Percentiles rank a stretch among this genome's conserved stretches.
Conservation (phyloP, 2,113 vertebrate genomes). For the Oxygymnocypris stewartii region DNA sequence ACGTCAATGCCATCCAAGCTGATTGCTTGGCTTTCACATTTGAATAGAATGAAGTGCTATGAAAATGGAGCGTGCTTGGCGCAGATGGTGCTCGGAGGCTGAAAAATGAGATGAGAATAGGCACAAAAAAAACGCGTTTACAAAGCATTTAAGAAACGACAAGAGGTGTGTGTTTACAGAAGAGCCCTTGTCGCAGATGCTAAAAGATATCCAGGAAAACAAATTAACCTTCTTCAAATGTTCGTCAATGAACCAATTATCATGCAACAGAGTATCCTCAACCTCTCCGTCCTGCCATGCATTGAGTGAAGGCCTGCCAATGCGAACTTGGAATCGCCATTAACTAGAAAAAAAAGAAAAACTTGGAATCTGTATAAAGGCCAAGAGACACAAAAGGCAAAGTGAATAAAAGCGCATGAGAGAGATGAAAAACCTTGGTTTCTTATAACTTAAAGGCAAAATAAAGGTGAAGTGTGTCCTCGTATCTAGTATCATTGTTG, state of each 20-base stretch:
- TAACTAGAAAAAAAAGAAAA: slow-evolving; percentile 26
- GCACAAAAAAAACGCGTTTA: slow-evolving; percentile 20
- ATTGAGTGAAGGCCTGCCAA: slow-evolving; percentile 27
- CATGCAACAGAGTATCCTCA: slow-evolving; percentile 9
- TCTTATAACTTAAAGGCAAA: background rate
- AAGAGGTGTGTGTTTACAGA: slow-evolving; percentile 20
- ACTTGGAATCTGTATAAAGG: slow-evolving; percentile 57
- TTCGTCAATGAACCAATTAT: slow-evolving; percentile 27
- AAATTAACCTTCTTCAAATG: slow-evolving; percentile 20
- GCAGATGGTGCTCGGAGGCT: slow-evolving; percentile 64
- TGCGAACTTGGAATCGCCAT: slow-evolving; percentile 37
- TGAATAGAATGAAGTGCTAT: slow-evolving; percentile 63
- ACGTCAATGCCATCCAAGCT: slow-evolving; percentile 64
- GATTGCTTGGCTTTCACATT: slow-evolving; percentile 68
- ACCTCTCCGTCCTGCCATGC: background rate
- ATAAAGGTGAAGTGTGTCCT: background rate
- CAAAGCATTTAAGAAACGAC: slow-evolving; percentile 60
- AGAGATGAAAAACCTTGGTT: slow-evolving; percentile 19
- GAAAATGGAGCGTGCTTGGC: slow-evolving; percentile 55
- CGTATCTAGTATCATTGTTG: background rate
- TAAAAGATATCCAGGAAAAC: slow-evolving; percentile 16
- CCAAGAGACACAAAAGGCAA: slow-evolving; percentile 62
- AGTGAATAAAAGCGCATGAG: background rate
- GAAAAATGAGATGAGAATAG: slow-evolving; percentile 52
- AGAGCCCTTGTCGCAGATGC: background rate